phyloP scores from a whole-genome alignment of 1,140 invertebrate species.

The Orussus abietinus region DNA sequence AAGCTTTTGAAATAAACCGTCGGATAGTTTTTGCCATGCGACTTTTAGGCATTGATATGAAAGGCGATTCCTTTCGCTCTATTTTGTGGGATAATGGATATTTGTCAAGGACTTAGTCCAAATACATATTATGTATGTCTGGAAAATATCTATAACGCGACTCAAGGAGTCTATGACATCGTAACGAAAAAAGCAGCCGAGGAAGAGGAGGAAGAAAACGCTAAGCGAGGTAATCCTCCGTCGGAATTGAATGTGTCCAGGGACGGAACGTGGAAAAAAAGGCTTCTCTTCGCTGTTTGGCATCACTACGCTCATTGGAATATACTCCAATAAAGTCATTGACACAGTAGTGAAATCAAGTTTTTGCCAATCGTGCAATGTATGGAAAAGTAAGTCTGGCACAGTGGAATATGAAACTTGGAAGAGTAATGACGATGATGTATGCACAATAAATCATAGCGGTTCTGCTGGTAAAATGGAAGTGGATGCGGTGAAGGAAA shows the following conservation, averaged over 20 bases:
- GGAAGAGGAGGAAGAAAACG: slow-evolving; percentile 28
- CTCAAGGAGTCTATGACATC: slow-evolving; percentile 10
- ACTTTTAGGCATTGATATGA: slow-evolving; percentile 22
- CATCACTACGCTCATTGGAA: slow-evolving; percentile 12
- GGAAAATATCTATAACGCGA: slow-evolving; percentile 14
- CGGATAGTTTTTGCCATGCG: slow-evolving; percentile 23
- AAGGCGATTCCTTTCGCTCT: slow-evolving; percentile 26
- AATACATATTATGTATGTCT: slow-evolving; percentile 17
- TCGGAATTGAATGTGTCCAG: slow-evolving; percentile 13
- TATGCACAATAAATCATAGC: slow-evolving; percentile 7
- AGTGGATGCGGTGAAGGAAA: slow-evolving; percentile 7
- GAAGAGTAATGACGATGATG: slow-evolving; percentile 4
- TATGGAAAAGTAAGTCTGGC: slow-evolving; percentile 8
- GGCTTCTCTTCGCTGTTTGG: slow-evolving; percentile 14
- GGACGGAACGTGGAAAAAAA: slow-evolving; percentile 18
- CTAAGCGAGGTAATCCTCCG: slow-evolving; percentile 27
- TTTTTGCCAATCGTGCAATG: slow-evolving; percentile 10
- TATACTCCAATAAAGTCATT: slow-evolving; percentile 9
- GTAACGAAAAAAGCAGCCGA: slow-evolving; percentile 13
- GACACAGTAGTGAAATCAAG: slow-evolving; percentile 9
- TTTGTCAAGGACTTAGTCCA: slow-evolving; percentile 16
- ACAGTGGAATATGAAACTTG: slow-evolving; percentile 9
- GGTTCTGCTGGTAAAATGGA: slow-evolving; percentile 14
- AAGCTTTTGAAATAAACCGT: slow-evolving; percentile 22
- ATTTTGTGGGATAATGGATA: slow-evolving; percentile 27